Evolutionary conservation across 2,113 vertebrate species (phyloP), one percentile per base, ranked within the genome.

Genomic region (Percina caprodes): DNA sequence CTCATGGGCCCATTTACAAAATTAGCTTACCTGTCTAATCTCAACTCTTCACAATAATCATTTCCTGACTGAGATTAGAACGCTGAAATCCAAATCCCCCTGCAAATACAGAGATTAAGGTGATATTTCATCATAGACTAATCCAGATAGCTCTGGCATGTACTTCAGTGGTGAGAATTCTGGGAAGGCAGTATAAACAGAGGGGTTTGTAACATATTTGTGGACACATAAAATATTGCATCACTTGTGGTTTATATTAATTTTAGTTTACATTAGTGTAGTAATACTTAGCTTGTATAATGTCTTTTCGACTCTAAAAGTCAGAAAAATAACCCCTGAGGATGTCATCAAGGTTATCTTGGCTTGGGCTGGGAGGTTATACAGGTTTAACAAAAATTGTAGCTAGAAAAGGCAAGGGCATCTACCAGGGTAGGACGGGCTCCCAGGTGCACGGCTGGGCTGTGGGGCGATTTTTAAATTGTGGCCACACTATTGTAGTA

Each of bases 61-160:
- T 83, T 83, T 90, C 52, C 76, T 70, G 72, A 71, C 69, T 81
- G 78, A 63, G 75, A 87, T 90, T 77, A 85, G n/a, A 84, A 65
- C 9, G 6, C 42, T 77, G 60, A 58, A 62, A 39, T 74, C 76
- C 52, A 85, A 90, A 93, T 87, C 66, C 83, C 65, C 35, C 80
- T 33, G 33, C 65, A 84, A 75, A 88, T 72, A 67, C 33, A 81
- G 71, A 82, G 89, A 91, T 90, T 90, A 74, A 79, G 74, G 68
- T 80, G 62, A 92, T 81, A 81, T 86, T 89, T 92, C 85, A 87
- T 90, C 72, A 89, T 1, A 26, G 63, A 78, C 51, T 88, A 82
- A 92, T 89, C 92, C 88, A 74, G 24, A 82, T 15, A 58, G 62
- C 65, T 16, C 19, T 73, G 82, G 49, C 35, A 14, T 80, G 62